Evolutionary conservation across 1,140 invertebrate genomes (phyloP), one percentile per base, ranked within the genome.

Genomic region (Zaprionus taronus): DNA sequence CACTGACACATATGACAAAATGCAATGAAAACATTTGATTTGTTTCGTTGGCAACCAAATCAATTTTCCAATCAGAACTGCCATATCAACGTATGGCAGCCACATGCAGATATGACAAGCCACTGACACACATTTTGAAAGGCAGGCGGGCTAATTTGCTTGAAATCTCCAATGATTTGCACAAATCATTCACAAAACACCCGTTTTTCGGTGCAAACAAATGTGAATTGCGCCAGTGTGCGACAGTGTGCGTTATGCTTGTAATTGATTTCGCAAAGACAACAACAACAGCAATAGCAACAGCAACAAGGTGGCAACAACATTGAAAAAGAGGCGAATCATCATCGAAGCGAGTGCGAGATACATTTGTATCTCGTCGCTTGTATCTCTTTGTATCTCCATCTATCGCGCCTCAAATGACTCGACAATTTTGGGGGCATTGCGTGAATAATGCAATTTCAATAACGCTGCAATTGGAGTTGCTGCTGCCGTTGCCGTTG

Each of bases 381-480:
- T 49, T 49, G 22, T 61, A 12, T 65, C 47, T 47, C 17, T 63
- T 26, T 67, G 44, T 63, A 63, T 44, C 14, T 72, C 41, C n/a
- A 47, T 47, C 41, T 17, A 47, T 14, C 31, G 28, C 36, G 34
- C 41, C 41, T 47, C 41, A 7, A 67, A 83, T 86, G 83, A 86
- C 66, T 66, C 38, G 70, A 70, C 80, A 80, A 31, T 34, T 53
- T 64, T n/a, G 24, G 24, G 24, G 12, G 26, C 47, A 47, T 62
- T 71, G 83, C 79, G 76, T 82, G 64, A 63, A 72, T 77, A 84
- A 84, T 86, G 75, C 71, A 53, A 66, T 71, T 71, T 72, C 82
- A 85, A 85, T 86, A 85, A 73, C 76, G 70, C 57, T 65, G 68
- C 68, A 79, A 86, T 86, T 79, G 47, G 61, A 69, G 60, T 49